A percentile compares a stretch with the other conserved stretches of the same genome.
phyloP scores from a whole-genome alignment of 2,797 vertebrate genomes.

The Nothura maculosa region DNA sequence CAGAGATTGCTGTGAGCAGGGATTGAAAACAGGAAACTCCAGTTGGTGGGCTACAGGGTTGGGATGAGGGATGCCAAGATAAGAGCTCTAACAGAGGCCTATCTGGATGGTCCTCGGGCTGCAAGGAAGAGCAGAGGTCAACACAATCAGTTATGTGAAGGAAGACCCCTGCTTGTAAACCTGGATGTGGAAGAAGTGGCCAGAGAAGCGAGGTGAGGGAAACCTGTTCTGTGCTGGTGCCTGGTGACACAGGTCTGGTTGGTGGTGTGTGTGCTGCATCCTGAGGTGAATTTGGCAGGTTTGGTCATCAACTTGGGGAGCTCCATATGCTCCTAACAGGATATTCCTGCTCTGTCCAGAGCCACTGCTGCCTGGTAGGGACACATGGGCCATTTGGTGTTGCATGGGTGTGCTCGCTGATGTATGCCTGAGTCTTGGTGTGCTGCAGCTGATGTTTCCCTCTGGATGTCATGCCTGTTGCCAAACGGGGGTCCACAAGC shows the following conservation, averaged over 20 bases:
- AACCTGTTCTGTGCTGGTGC: accelerated
- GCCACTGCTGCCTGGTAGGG: neutral
- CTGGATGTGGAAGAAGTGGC: neutral
- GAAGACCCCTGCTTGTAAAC: neutral
- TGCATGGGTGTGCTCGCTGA: neutral
- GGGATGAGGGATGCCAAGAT: constrained; percentile 42
- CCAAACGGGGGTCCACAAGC: no score
- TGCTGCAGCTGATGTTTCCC: neutral
- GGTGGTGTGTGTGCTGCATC: accelerated
- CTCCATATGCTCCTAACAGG: neutral
- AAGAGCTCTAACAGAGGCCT: constrained; percentile 2
- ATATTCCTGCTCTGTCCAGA: neutral
- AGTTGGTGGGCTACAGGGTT: neutral
- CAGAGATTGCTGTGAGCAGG: constrained; percentile 68
- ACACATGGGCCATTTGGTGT: neutral
- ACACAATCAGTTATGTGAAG: neutral
- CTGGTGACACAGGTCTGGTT: accelerated
- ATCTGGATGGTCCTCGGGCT: neutral
- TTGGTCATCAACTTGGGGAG: accelerated
- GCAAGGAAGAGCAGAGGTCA: constrained; percentile 37
- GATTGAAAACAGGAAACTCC: constrained; percentile 77
- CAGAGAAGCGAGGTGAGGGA: accelerated
- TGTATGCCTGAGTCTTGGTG: neutral
- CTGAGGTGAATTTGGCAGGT: accelerated
- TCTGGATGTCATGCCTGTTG: accelerated